Conservation (phyloP, 2,888 invertebrate genomes). For the Idaea straminata region DNA sequence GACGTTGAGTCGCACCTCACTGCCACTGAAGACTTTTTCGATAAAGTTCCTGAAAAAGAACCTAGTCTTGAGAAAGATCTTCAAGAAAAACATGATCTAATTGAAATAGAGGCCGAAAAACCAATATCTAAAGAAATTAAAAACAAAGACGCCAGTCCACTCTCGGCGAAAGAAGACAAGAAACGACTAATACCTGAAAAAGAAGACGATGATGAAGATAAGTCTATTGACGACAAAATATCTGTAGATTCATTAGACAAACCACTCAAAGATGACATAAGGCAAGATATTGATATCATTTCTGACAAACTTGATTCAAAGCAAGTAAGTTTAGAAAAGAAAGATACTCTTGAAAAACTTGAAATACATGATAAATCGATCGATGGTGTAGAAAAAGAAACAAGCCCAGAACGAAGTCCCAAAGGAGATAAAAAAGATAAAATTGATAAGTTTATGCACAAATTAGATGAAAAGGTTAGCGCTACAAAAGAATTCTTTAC, state of each 20-base stretch:
- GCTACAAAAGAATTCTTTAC: constrained; percentile 45
- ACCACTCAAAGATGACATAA: constrained; percentile 2
- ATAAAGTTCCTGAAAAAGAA: constrained; percentile 52
- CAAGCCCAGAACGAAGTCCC: constrained; percentile 34
- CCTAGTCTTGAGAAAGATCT: constrained; percentile 44
- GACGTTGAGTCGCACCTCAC: constrained; percentile 33
- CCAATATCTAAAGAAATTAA: not conserved
- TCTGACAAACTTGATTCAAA: constrained; percentile 64
- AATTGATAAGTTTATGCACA: constrained; percentile 43
- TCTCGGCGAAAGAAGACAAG: constrained; percentile 27
- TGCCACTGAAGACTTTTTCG: constrained; percentile 42
- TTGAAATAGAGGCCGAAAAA: constrained; percentile 6
- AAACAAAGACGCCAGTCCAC: constrained; percentile 23
- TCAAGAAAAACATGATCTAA: constrained; percentile 22
- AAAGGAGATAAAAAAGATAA: constrained; percentile 26
- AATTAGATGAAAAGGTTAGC: constrained; percentile 46
- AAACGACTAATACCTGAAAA: constrained; percentile 25
- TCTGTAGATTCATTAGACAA: not conserved
- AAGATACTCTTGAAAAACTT: constrained; percentile 34
- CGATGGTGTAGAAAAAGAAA: constrained; percentile 44
- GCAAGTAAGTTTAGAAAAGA: constrained; percentile 64
- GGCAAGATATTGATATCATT: constrained; percentile 31
- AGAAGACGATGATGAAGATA: constrained; percentile 22
- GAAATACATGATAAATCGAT: constrained; percentile 23
- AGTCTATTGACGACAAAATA: not conserved